phyloP scores from a whole-genome alignment of 2,888 invertebrate species.

The Zootermopsis nevadensis region DNA sequence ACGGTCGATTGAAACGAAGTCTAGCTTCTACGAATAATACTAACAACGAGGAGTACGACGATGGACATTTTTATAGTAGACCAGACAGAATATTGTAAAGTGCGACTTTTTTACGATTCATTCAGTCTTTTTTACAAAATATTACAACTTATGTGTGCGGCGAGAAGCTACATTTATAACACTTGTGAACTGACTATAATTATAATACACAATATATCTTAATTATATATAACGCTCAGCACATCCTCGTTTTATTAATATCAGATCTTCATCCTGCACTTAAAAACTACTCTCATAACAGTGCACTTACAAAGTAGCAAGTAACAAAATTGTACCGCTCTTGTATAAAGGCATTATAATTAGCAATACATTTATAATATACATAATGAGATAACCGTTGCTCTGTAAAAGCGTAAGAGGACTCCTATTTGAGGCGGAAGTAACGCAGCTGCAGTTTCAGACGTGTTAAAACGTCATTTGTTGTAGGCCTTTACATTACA shows the following conservation, averaged over 20 bases:
- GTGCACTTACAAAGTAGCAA: background rate
- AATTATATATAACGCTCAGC: background rate
- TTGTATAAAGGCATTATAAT: conserved; percentile 23
- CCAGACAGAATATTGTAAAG: no score
- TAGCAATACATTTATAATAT: conserved; percentile 38
- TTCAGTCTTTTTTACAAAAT: background rate
- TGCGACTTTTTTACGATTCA: background rate
- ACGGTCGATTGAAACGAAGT: no score
- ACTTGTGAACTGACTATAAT: background rate
- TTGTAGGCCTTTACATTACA: conserved; percentile 13
- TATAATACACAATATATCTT: background rate
- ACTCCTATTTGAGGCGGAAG: background rate
- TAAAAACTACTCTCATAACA: background rate
- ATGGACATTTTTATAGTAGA: no score
- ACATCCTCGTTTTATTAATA: background rate
- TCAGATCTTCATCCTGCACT: background rate
- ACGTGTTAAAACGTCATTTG: conserved; percentile 40
- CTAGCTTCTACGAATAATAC: no score
- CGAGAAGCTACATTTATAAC: background rate
- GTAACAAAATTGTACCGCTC: conserved; percentile 18
- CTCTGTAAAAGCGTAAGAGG: conserved; percentile 5
- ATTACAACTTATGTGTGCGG: no score
- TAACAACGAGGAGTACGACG: no score
- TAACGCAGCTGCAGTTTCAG: background rate
- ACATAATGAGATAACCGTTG: conserved; percentile 3